phyloP scores from a whole-genome alignment of 2,113 vertebrate genomes.

The Xyliphius kryptos region DNA sequence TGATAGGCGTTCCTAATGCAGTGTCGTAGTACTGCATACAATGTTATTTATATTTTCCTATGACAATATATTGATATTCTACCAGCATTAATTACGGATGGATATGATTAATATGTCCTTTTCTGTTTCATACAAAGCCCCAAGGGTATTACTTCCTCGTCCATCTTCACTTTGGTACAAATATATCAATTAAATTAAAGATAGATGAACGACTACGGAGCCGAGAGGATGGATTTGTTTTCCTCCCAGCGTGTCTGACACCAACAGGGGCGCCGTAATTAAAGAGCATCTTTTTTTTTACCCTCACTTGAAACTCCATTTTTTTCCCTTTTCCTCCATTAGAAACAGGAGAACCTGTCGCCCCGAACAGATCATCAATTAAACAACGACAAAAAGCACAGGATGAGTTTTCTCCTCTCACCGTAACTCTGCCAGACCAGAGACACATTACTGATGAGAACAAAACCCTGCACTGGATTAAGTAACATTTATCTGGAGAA shows the following conservation, averaged over 20 bases:
- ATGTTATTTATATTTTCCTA: too few relatives aligned
- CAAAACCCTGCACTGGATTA: conserved; percentile 12
- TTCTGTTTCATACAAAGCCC: conserved; percentile 11
- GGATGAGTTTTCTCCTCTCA: conserved; percentile 55
- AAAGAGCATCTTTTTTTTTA: too few relatives aligned
- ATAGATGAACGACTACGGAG: conserved; percentile 23
- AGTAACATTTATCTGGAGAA: conserved; percentile 25
- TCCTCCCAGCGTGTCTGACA: conserved; percentile 17
- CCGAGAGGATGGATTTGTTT: conserved; percentile 40
- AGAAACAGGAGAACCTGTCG: conserved; percentile 36
- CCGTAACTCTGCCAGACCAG: conserved; percentile 43
- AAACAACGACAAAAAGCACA: conserved; percentile 55
- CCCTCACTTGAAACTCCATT: conserved; percentile 40
- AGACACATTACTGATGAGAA: conserved; percentile 34
- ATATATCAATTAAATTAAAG: conserved; percentile 34
- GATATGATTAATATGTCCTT: conserved; percentile 31
- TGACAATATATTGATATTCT: too few relatives aligned
- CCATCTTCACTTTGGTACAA: conserved; percentile 22
- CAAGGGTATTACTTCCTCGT: conserved; percentile 11
- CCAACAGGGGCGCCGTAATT: too few relatives aligned
- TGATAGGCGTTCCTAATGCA: too few relatives aligned
- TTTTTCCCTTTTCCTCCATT: conserved; percentile 42
- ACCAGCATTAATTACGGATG: conserved; percentile 37
- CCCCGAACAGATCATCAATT: conserved; percentile 41
- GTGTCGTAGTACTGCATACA: too few relatives aligned